Evolutionary conservation across 2,113 vertebrate species (phyloP).

Genomic region (Myocastor coypus): DNA sequence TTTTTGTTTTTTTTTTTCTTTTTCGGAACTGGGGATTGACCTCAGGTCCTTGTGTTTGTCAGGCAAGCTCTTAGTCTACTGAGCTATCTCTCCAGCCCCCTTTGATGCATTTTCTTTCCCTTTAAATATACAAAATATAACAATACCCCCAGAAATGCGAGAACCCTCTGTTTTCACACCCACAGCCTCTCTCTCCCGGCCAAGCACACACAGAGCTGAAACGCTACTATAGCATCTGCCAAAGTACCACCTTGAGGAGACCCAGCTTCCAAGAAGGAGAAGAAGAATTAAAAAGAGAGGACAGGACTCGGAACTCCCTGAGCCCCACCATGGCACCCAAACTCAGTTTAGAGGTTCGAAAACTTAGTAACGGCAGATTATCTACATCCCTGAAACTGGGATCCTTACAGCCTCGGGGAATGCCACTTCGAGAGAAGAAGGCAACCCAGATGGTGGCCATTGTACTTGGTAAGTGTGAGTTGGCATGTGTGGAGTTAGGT

Average conservation of each 20-base stretch:
- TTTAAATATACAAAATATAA: conserved; percentile 80
- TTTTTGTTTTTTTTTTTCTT: too few species aligned
- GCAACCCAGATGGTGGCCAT: conserved; percentile 97
- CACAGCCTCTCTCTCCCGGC: conserved; percentile 80
- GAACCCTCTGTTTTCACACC: conserved; percentile 74
- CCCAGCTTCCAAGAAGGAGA: conserved; percentile 84
- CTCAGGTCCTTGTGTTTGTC: too few species aligned
- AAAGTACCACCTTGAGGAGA: conserved; percentile 87
- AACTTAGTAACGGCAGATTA: conserved; percentile 90
- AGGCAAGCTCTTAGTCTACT: too few species aligned
- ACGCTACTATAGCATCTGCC: conserved; percentile 94
- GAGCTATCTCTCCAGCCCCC: too few species aligned
- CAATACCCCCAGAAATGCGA: conserved; percentile 76
- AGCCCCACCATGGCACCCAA: conserved; percentile 78
- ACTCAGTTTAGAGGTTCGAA: conserved; percentile 90
- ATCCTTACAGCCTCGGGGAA: conserved; percentile 84
- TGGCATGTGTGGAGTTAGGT: too few species aligned
- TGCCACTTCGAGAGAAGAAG: conserved; percentile 95
- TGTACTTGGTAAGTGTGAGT: conserved; percentile 92
- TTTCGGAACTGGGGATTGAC: too few species aligned
- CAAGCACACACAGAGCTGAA: conserved; percentile 86
- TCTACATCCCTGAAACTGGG: conserved; percentile 88
- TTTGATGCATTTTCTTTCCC: conserved; percentile 54
- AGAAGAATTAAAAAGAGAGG: conserved; percentile 70
- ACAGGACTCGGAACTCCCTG: conserved; percentile 66